A percentile compares a stretch with the other conserved stretches of the same genome.
phyloP scores from a whole-genome alignment of 2,113 vertebrate genomes.

The Varanus komodoensis region DNA sequence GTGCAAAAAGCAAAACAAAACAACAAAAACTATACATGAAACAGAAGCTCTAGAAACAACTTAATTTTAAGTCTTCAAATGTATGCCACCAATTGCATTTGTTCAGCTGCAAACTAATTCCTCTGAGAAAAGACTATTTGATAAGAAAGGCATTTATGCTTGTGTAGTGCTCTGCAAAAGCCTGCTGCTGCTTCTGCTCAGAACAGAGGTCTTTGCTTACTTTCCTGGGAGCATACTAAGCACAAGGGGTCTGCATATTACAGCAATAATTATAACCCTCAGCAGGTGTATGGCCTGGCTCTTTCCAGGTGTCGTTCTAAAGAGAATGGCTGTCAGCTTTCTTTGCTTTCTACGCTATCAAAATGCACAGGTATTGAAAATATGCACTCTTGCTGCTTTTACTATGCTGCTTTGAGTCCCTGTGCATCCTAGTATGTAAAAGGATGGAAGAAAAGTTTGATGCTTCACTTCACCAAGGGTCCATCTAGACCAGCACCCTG shows the following conservation, averaged over 20 bases:
- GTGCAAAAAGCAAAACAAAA: background rate
- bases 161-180: conserved; percentile 9
- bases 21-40: rapidly evolving
- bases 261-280: conserved; percentile 10
- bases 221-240: background rate
- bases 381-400: background rate
- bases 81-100: background rate
- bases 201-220: background rate
- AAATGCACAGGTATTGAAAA: background rate
- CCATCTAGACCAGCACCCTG: background rate
- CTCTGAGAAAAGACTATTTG: background rate
- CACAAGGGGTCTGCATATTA: background rate
- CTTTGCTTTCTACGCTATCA: background rate
- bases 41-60: background rate
- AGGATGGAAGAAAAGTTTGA: background rate
- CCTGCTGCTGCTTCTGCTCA: background rate
- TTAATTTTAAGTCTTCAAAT: background rate
- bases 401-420: background rate
- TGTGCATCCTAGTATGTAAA: background rate
- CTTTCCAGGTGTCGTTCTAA: background rate
- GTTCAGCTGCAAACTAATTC: background rate
- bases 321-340: background rate
- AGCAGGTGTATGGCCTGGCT: background rate
- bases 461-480: background rate
- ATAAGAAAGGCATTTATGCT: conserved; percentile 19